Base-by-base conservation (phyloP, 2,113 vertebrate species). In the Zingel zingel region DNA sequence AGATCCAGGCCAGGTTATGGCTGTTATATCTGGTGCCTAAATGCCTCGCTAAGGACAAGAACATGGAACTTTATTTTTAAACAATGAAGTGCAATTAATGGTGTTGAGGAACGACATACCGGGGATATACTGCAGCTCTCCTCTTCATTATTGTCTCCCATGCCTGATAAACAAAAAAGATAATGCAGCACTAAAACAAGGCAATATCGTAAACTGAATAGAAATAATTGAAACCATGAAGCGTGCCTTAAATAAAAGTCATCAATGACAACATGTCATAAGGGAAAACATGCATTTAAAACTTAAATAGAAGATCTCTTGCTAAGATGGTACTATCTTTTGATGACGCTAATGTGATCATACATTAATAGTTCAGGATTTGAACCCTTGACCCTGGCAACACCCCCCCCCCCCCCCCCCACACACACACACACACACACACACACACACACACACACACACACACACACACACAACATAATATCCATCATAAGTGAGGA, bases 121-220 rank as follows among this genome's bases (percentile, higher is more conserved):
- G 89, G 88, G 61, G 88, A 85, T 11, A 93, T 86, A 69, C 83
- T 90, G 94, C 95, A 94, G 79, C 1, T 86, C 36, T 94, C 94
- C 8, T 92, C 91, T 3, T 96, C 93, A 48, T 85, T 72, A 6
- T 81, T 88, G 10, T 91, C 91, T 14, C 71, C 93, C 96, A 95
- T 94, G 16, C 48, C 94, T 94, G 86, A 59, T 48, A 10, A 43
- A 43, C 0, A 19, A 61, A 51, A 50, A 9, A 61, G 14, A 56
- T 4, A 70, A 51, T 2, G 36, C 5, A 61, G n/a, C 18, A 39
- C 1, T 63, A 16, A 25, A 57, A 30, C 9, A 30, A 64, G 39
- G 48, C 23, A 3, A 4, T 57, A 27, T 23, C 27, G 10, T 16
- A 3, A 5, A 6, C 4, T 36, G 18, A 50, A 9, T 36, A 7